Evolutionary conservation across 30 jellyfish, hydroid and myxozoan species (phyloP).

Genomic region (Aurelia sp.): DNA sequence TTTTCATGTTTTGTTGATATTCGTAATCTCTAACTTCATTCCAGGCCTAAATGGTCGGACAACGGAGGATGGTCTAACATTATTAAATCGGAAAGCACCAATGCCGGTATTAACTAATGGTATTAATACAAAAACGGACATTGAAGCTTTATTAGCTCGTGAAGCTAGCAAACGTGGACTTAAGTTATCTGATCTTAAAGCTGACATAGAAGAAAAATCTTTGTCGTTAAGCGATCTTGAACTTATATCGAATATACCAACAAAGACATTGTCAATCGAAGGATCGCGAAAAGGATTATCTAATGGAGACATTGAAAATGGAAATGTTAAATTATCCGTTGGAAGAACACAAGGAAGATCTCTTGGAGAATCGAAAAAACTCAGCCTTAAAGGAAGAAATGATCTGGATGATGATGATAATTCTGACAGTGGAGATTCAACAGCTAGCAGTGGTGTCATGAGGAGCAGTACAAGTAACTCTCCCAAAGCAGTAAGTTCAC

Average conservation of each 20-base stretch:
- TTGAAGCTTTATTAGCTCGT: conserved; percentile 80
- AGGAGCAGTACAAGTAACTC: conserved; percentile 83
- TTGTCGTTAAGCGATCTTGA: conserved; percentile 91
- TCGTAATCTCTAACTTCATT: not conserved
- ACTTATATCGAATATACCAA: conserved; percentile 69
- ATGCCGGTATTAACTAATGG: conserved; percentile 81
- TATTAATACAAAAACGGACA: conserved; percentile 84
- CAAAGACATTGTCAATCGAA: conserved; percentile 55
- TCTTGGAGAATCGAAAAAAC: conserved; percentile 24
- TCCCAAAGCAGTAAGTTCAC: conserved; percentile 78
- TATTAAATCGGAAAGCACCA: conserved; percentile 56
- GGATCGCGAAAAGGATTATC: conserved; percentile 60
- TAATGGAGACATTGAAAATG: conserved; percentile 71
- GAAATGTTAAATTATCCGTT: conserved; percentile 38
- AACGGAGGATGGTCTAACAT: conserved; percentile 56
- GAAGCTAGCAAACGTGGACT: conserved; percentile 91
- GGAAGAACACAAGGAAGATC: conserved; percentile 45
- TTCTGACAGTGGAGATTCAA: conserved; percentile 93
- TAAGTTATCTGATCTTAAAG: conserved; percentile 68
- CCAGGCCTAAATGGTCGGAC: conserved; percentile 48
- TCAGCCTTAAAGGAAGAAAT: conserved; percentile 32
- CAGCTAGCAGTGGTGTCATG: conserved; percentile 86
- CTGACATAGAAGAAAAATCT: conserved; percentile 79
- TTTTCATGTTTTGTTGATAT: not conserved
- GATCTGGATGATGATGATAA: conserved; percentile 73